Conservation (phyloP, 2,113 vertebrate genomes). For the Machaerirhynchus nigripectus region DNA sequence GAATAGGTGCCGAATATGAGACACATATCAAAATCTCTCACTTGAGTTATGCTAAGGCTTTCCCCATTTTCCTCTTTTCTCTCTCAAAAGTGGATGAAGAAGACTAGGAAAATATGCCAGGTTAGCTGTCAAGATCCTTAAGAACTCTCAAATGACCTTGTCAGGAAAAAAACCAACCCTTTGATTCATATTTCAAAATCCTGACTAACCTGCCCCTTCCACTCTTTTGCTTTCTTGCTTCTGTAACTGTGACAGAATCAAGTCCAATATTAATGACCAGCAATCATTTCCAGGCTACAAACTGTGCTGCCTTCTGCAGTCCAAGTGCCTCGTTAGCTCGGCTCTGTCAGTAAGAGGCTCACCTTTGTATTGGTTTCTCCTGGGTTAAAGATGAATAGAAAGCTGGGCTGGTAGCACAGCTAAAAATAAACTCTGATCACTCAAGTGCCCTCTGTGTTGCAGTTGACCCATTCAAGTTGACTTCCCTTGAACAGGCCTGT, state of each 20-base stretch:
- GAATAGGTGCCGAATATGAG: not conserved
- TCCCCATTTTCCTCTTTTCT: not conserved
- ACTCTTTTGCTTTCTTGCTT: not conserved
- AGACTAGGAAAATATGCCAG: not conserved
- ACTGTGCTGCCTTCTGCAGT: not conserved
- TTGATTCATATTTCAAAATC: slow-evolving; percentile 59
- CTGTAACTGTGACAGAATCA: not conserved
- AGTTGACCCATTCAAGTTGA: not conserved
- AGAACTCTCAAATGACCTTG: slow-evolving; percentile 35
- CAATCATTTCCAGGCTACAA: not conserved
- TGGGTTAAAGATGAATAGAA: not conserved
- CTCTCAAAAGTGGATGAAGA: not conserved
- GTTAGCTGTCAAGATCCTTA: not conserved
- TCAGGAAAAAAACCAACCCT: not conserved
- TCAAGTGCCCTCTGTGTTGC: not conserved
- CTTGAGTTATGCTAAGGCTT: not conserved
- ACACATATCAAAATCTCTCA: not conserved
- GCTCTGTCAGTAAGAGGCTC: not conserved
- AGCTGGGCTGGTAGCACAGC: not conserved
- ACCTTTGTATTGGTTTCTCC: not conserved
- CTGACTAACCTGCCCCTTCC: slow-evolving; percentile 9
- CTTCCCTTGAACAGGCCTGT: not conserved
- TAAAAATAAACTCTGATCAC: not conserved
- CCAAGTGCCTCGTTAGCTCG: not conserved
- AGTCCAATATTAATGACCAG: slow-evolving; percentile 40